These are phyloP conservation scores for Hycleus cichorii DNA, from an alignment of 1,140 invertebrate genomes.

Conservation along the genomic window DNA sequence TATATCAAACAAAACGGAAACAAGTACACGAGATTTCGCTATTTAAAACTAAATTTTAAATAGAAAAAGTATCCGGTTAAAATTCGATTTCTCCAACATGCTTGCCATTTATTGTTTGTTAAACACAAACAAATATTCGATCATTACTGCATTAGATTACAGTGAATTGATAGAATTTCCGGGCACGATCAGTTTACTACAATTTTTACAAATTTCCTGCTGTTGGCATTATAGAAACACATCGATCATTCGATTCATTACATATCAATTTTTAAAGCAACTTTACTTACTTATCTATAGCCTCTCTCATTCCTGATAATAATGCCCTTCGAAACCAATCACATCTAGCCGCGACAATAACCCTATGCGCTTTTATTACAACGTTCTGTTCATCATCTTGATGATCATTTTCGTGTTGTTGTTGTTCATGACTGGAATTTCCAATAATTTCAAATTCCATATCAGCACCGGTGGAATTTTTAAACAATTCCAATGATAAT, in stretches of 20 bases:
- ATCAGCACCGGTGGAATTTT: constrained; percentile 48
- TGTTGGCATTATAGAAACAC: too few species aligned
- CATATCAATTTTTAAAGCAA: neutral
- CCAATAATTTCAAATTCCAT: constrained; percentile 57
- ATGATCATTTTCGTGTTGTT: constrained; percentile 2
- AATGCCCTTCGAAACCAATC: constrained; percentile 64
- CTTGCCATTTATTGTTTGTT: too few species aligned
- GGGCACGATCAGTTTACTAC: too few species aligned
- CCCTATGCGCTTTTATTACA: constrained; percentile 52
- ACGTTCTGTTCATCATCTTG: constrained; percentile 25
- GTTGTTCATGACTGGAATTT: constrained; percentile 6
- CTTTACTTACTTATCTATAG: constrained; percentile 52
- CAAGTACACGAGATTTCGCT: too few species aligned
- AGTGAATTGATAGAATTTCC: too few species aligned
- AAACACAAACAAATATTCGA: too few species aligned
- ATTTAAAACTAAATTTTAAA: too few species aligned
- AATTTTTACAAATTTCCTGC: too few species aligned
- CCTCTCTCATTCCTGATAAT: constrained; percentile 63
- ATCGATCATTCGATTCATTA: too few species aligned
- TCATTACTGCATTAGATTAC: too few species aligned
- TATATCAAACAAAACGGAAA: neutral
- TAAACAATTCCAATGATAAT: constrained; percentile 48
- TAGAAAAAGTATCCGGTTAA: too few species aligned
- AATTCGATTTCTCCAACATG: too few species aligned
- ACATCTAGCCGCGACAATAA: constrained; percentile 59